These are phyloP conservation scores for Lepidothrix coronata DNA, from an alignment of 2,113 vertebrate genomes.

Conservation along the genomic window DNA sequence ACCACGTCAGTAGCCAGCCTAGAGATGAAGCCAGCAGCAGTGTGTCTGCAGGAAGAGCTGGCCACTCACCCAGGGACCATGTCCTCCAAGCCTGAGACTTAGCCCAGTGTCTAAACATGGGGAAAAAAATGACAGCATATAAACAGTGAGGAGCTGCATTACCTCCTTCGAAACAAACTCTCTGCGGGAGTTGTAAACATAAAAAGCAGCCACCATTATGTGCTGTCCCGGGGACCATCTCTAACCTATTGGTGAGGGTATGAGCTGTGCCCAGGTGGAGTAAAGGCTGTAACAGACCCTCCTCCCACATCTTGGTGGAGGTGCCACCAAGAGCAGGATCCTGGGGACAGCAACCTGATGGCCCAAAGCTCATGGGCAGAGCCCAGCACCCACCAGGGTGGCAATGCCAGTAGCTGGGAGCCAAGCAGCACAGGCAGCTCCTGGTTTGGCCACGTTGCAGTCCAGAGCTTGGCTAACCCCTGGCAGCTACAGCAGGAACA, in stretches of 20 bases:
- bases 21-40: background rate
- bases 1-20: background rate
- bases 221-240: background rate
- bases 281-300: background rate
- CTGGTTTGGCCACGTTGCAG: background rate
- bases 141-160: background rate
- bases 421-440: background rate
- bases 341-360: background rate
- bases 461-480: background rate
- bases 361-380: background rate
- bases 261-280: background rate
- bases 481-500: background rate
- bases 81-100: rapidly evolving
- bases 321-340: background rate
- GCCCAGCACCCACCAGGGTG: rapidly evolving
- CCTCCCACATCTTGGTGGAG: background rate
- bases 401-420: background rate
- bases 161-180: background rate
- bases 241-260: background rate
- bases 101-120: background rate
- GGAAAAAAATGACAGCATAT: background rate
- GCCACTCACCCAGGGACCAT: background rate
- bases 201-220: background rate
- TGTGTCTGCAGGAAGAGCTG: background rate
- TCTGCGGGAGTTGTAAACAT: rapidly evolving